A percentile compares a stretch with the other conserved stretches of the same genome.
These are phyloP conservation scores for Aradophagus sp. DNA, from an alignment of 1,140 invertebrate genomes.

Conservation along the genomic window DNA sequence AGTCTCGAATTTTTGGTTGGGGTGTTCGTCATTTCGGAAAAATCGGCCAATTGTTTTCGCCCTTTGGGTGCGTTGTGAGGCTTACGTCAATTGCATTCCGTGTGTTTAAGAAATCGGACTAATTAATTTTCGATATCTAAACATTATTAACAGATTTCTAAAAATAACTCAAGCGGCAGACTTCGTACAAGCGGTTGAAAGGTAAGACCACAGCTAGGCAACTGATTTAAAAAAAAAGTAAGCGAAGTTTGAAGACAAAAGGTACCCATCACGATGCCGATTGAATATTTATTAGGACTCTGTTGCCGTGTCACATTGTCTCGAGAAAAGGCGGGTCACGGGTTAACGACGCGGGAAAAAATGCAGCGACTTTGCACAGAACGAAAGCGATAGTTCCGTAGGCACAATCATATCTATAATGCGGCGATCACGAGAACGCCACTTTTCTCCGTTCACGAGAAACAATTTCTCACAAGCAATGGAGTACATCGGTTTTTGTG, in stretches of 20 bases:
- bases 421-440: conserved; percentile 42
- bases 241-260: conserved; percentile 59
- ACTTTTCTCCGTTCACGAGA: conserved; percentile 43
- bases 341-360: conserved; percentile 65
- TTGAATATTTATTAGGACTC: conserved; percentile 66
- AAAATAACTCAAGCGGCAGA: too few species aligned
- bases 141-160: too few species aligned
- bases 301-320: conserved; percentile 57
- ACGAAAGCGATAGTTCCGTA: conserved; percentile 62
- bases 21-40: too few species aligned
- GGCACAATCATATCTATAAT: conserved; percentile 51
- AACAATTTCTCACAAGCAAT: conserved; percentile 38
- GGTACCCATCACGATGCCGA: conserved; percentile 61
- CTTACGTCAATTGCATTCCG: too few species aligned
- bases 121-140: too few species aligned
- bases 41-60: too few species aligned
- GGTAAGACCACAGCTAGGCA: too few species aligned
- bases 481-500: conserved; percentile 9
- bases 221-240: too few species aligned
- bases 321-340: conserved; percentile 61
- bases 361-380: conserved; percentile 47
- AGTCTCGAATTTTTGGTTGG: too few species aligned
- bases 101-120: too few species aligned
- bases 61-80: too few species aligned
- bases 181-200: too few species aligned